Conservation (phyloP, 2,113 vertebrate genomes). For the Prinia subflava region DNA sequence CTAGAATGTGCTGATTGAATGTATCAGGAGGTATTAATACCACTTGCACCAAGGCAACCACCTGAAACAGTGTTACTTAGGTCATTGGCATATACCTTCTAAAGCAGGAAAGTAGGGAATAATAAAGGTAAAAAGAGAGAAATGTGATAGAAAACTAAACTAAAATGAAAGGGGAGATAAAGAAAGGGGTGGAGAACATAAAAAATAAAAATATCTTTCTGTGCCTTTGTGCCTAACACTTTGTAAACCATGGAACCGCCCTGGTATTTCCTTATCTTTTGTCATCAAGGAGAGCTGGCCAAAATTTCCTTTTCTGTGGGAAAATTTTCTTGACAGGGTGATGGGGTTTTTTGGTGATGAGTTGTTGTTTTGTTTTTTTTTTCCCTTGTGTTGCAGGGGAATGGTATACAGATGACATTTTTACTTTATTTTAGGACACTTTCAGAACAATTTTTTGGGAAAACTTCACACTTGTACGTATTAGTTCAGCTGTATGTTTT, state of each 20-base stretch:
- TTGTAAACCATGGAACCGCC: background rate
- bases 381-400: background rate
- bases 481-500: background rate
- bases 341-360: background rate
- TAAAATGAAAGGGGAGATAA: background rate
- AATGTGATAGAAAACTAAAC: background rate
- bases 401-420: background rate
- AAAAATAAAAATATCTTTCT: conserved; percentile 3
- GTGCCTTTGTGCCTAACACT: conserved; percentile 10
- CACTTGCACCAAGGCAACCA: background rate
- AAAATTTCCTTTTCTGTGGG: conserved; percentile 30
- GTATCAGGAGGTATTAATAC: background rate
- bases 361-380: background rate
- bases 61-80: background rate
- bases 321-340: background rate
- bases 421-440: background rate
- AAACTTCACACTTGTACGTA: background rate
- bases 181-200: background rate
- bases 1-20: background rate
- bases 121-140: background rate
- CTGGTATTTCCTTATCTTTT: conserved; percentile 51
- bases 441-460: background rate
- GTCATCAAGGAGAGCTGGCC: conserved; percentile 21
- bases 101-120: background rate
- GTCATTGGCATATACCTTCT: background rate